These are phyloP conservation scores for Coreoperca whiteheadi DNA, from an alignment of 2,113 vertebrate species.

Conservation along the genomic window DNA sequence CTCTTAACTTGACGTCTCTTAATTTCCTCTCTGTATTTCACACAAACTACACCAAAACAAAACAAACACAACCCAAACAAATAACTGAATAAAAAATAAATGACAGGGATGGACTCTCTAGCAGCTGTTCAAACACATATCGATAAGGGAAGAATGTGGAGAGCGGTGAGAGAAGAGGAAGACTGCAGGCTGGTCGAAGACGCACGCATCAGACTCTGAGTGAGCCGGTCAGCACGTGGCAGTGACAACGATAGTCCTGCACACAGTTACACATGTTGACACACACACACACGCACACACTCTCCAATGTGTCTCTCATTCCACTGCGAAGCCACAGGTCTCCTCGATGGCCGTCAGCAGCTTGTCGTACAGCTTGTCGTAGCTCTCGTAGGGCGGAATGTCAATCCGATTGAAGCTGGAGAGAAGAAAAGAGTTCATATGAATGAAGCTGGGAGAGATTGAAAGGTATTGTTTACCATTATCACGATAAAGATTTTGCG, in stretches of 20 bases:
- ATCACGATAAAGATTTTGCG: background rate
- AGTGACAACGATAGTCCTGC: constrained; percentile 33
- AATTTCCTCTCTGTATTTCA: constrained; percentile 22
- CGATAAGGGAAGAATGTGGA: constrained; percentile 43
- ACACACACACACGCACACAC: constrained; percentile 44
- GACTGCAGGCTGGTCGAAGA: constrained; percentile 60
- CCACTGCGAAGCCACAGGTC: constrained; percentile 97
- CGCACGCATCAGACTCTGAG: background rate
- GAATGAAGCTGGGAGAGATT: background rate
- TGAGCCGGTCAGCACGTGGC: constrained; percentile 1
- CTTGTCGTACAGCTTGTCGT: constrained; percentile 97
- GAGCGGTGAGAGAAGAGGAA: constrained; percentile 61
- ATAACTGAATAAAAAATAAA: background rate
- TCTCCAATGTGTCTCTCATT: constrained; percentile 81
- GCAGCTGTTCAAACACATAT: constrained; percentile 72
- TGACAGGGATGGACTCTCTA: constrained; percentile 36
- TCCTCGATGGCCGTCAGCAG: constrained; percentile 98
- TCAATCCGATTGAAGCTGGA: constrained; percentile 96
- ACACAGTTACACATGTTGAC: constrained; percentile 23
- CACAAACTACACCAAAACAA: constrained; percentile 12
- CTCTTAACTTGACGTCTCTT: background rate
- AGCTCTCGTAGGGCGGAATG: constrained; percentile 97
- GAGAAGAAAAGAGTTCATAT: background rate
- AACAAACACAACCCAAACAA: constrained; percentile 8
- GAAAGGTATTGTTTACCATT: background rate